Base-by-base conservation (phyloP, 2,888 invertebrate genomes). In the Hesperia comma region DNA sequence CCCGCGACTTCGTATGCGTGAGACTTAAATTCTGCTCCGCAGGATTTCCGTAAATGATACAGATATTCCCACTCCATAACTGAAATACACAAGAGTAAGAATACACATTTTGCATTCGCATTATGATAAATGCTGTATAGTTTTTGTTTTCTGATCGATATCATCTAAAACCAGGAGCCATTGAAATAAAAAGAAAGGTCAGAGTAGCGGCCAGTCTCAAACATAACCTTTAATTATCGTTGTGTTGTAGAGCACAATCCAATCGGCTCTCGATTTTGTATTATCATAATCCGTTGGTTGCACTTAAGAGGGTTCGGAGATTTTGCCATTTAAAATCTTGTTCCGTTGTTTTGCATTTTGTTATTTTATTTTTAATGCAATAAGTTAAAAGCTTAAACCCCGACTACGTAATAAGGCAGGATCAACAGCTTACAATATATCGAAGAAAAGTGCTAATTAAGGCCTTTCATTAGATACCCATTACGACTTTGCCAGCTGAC, bases 191-290 rank as follows among this genome's bases (percentile, higher is more conserved):
- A 53, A 51, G 68, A 72, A 76, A 73, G 75, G 73, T 70, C 73
- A 71, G 68, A 56, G 68, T 63, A 63, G 54, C 66, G 68, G 68
- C 69, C 41, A 51, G 58, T 63, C 69, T 67, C 68, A 75, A 72
- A 73, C 63, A 72, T 79, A 83, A 87, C 88, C 87, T 87, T 87
- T 85, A 71, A 74, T 85, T 87, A 85, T 86, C 84, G 72, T 63
- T 40, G 79, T 67, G 60, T 82, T 85, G 86, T 87, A 85, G 84
- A 85, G 69, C 75, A 70, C 77, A 74, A 78, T 72, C 79, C 77
- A 75, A 55, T 72, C 61, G 72, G 74, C 75, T 72, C 74, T 78
- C 73, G 71, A 68, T 71, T 70, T 68, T 57, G 58, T 72, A 79
- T 80, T 83, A 80, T 72, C 77, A 80, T 81, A 80, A 81, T 80